These are phyloP conservation scores for Protophormia terraenovae DNA, from an alignment of 2,888 invertebrate species.

Conservation along the genomic window DNA sequence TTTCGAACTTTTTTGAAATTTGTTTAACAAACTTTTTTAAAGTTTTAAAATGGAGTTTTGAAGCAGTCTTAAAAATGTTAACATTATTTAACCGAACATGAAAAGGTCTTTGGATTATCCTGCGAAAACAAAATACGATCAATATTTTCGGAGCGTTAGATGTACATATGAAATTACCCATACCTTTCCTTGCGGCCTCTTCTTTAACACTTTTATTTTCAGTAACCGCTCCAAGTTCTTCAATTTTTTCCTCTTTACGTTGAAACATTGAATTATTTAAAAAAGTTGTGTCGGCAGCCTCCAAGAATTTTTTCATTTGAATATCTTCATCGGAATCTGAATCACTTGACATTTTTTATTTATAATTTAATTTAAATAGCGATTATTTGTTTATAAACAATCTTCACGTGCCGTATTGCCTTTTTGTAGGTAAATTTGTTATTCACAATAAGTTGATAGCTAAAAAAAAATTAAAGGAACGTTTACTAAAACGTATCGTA, in stretches of 20 bases:
- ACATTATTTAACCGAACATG: too few relatives aligned
- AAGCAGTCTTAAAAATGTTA: too few relatives aligned
- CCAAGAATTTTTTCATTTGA: conserved; percentile 71
- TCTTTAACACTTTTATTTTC: neutral
- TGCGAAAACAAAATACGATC: too few relatives aligned
- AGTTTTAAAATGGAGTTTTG: too few relatives aligned
- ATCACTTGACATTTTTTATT: conserved; percentile 66
- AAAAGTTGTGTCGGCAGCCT: conserved; percentile 75
- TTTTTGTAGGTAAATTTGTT: neutral
- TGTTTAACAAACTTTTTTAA: too few relatives aligned
- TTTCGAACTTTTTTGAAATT: too few relatives aligned
- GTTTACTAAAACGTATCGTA: too few relatives aligned
- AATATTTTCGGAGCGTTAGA: too few relatives aligned
- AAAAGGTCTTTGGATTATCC: too few relatives aligned
- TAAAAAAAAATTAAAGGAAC: too few relatives aligned
- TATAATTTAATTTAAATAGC: neutral
- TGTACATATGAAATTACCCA: neutral
- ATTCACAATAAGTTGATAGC: neutral
- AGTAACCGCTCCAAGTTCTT: neutral
- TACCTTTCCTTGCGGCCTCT: conserved; percentile 25
- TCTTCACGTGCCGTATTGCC: neutral
- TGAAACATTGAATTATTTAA: conserved; percentile 74
- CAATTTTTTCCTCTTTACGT: neutral
- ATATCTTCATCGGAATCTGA: conserved; percentile 71
- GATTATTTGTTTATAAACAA: conserved; percentile 33